Conservation (phyloP, 2,113 vertebrate genomes). For the Origma solitaria region DNA sequence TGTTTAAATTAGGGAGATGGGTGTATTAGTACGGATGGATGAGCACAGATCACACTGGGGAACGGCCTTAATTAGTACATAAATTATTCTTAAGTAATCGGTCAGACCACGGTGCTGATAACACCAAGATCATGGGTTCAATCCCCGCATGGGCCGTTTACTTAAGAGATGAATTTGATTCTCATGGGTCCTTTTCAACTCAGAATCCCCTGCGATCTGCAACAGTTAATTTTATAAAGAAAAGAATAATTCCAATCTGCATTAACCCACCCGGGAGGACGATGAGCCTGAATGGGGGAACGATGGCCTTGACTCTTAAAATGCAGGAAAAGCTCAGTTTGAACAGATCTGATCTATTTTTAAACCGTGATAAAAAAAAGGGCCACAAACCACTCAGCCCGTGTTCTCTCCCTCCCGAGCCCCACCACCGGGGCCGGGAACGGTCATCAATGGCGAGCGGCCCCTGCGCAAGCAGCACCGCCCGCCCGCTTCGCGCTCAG, state of each 20-base stretch:
- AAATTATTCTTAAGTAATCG: rapidly evolving
- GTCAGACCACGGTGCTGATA: rapidly evolving
- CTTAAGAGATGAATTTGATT: rapidly evolving
- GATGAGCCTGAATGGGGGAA: rapidly evolving
- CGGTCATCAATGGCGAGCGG: too few relatives aligned
- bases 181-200: rapidly evolving
- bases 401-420: not conserved
- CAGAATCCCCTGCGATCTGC: rapidly evolving
- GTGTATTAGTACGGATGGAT: too few relatives aligned
- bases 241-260: rapidly evolving
- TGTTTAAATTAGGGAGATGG: not conserved
- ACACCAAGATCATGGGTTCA: rapidly evolving
- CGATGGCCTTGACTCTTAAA: rapidly evolving
- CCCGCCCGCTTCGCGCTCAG: too few relatives aligned
- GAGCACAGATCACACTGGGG: rapidly evolving
- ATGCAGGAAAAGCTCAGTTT: too few relatives aligned
- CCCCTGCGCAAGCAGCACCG: too few relatives aligned
- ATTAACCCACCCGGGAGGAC: rapidly evolving
- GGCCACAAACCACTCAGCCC: not conserved
- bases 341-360: too few relatives aligned
- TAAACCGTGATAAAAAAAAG: rapidly evolving
- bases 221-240: too few relatives aligned
- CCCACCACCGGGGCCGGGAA: too few relatives aligned
- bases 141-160: not conserved
- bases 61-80: rapidly evolving